Conservation (phyloP, 2,888 invertebrate species). For the Caradrina kadenii region DNA sequence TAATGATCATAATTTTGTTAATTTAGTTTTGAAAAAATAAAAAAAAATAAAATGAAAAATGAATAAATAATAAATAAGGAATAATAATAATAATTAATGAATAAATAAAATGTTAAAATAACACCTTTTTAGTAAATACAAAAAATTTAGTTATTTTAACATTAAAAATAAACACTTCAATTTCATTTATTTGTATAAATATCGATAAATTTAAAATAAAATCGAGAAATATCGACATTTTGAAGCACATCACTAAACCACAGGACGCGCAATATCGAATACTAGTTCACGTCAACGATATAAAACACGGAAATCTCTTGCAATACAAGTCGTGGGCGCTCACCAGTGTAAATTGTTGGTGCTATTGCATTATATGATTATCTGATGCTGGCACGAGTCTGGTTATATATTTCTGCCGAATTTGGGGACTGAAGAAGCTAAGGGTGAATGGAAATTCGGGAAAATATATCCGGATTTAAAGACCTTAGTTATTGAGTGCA, state of each 20-base stretch:
- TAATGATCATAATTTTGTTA: no score
- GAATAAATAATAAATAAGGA: no score
- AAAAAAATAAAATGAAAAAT: no score
- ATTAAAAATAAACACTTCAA: no score
- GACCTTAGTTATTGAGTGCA: neutral
- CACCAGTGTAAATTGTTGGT: conserved; percentile 63
- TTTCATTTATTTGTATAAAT: neutral
- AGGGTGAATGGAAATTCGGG: no score
- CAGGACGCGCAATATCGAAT: conserved; percentile 83
- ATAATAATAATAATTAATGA: no score
- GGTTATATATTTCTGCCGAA: conserved; percentile 14
- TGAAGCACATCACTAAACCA: conserved; percentile 62
- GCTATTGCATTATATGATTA: conserved; percentile 50
- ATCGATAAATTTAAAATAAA: no score
- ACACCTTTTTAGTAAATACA: no score
- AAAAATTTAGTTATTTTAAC: no score
- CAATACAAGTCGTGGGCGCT: conserved; percentile 67
- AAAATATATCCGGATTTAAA: no score
- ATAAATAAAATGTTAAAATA: no score
- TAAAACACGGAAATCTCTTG: conserved; percentile 76
- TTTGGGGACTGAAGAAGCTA: neutral
- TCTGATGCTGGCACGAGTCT: conserved; percentile 39
- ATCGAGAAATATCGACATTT: conserved; percentile 48
- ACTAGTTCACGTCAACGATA: conserved; percentile 81
- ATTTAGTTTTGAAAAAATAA: no score